Percentiles rank a stretch among this genome's conserved stretches.
Evolutionary conservation across 2,888 invertebrate species (phyloP).

Genomic region (Aphrophora alni): DNA sequence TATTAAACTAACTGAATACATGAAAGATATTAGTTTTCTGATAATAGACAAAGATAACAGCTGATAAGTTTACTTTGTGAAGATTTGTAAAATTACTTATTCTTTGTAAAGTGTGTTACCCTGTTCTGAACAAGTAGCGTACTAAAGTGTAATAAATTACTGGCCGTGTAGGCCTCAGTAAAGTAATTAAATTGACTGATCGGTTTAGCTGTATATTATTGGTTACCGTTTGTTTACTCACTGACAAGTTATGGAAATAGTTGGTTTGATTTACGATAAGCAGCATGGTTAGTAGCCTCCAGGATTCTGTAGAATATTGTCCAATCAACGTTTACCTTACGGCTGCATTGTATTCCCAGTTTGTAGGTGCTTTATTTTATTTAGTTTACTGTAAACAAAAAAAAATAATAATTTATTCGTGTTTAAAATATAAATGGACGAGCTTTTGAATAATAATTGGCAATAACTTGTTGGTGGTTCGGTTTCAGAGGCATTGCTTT

Average conservation of each 20-base stretch:
- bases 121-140: background rate
- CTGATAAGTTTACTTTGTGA: too few species aligned
- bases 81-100: too few species aligned
- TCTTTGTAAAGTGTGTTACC: too few species aligned
- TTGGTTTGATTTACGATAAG: background rate
- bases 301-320: too few species aligned
- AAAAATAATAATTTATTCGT: background rate
- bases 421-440: background rate
- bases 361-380: background rate
- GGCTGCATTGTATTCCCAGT: background rate
- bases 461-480: background rate
- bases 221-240: background rate
- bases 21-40: too few species aligned
- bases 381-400: conserved; percentile 2
- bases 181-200: background rate
- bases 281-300: background rate
- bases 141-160: background rate
- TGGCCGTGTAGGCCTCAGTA: too few species aligned
- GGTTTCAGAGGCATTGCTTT: background rate
- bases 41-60: too few species aligned
- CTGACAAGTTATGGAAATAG: background rate
- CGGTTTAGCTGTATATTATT: background rate
- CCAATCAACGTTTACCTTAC: background rate
- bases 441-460: background rate
- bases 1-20: too few species aligned